Evolutionary conservation across 2,888 invertebrate species (phyloP).

Genomic region (Meandrusa payeni): DNA sequence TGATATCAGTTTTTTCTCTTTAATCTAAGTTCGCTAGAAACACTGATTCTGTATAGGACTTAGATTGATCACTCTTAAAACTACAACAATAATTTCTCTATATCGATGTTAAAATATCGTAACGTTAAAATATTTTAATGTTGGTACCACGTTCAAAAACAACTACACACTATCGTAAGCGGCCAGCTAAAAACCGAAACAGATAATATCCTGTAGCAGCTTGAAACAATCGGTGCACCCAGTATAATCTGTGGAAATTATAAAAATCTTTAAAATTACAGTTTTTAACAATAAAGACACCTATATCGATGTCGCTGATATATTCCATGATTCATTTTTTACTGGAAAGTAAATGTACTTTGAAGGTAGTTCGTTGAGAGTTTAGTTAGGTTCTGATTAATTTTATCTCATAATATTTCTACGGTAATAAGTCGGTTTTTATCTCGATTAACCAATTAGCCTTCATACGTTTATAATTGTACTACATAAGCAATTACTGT

Average conservation of each 20-base stretch:
- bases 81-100: constrained; percentile 2
- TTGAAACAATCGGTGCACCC: constrained; percentile 84
- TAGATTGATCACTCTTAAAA: constrained; percentile 11
- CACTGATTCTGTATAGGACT: constrained; percentile 5
- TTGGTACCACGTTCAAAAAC: constrained; percentile 8
- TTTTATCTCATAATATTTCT: no score
- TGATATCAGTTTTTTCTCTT: background rate
- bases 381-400: no score
- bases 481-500: no score
- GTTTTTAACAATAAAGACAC: no score
- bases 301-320: no score
- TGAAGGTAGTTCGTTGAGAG: no score
- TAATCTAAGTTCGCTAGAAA: background rate
- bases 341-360: no score
- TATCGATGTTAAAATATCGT: background rate
- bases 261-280: background rate
- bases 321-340: no score
- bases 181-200: constrained; percentile 66
- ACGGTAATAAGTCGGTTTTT: no score
- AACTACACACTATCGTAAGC: constrained; percentile 49
- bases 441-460: no score
- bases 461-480: no score
- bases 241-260: constrained; percentile 81
- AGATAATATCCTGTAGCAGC: constrained; percentile 80
- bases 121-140: background rate